phyloP scores from a whole-genome alignment of 1,140 invertebrate species.

The Diorhabda carinulata region DNA sequence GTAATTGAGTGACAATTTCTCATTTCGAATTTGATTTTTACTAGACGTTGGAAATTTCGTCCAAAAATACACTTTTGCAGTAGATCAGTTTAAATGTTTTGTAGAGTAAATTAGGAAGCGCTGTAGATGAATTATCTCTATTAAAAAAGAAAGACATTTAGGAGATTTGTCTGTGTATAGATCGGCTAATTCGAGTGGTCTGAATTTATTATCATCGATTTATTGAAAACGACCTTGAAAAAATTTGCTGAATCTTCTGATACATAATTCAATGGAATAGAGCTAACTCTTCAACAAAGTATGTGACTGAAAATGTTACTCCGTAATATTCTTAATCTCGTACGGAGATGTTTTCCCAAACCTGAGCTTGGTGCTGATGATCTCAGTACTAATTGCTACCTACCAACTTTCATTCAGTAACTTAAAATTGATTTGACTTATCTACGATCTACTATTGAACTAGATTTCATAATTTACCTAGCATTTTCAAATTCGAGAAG shows the following conservation, averaged over 20 bases:
- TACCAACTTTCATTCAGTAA: neutral
- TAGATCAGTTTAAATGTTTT: too few species aligned
- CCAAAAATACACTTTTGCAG: too few species aligned
- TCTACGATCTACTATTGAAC: neutral
- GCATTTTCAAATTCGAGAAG: neutral
- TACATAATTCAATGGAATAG: neutral
- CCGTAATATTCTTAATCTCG: neutral
- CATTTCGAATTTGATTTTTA: neutral
- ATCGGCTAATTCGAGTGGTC: too few species aligned
- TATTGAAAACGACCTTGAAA: neutral
- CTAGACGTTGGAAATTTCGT: neutral
- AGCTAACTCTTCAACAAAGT: neutral
- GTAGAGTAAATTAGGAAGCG: too few species aligned
- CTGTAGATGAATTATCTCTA: too few species aligned
- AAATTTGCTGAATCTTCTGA: neutral
- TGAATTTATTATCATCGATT: too few species aligned
- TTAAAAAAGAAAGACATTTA: too few species aligned
- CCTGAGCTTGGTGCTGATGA: neutral
- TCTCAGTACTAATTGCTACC: neutral
- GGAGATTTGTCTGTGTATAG: too few species aligned
- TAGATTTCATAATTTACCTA: neutral
- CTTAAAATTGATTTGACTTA: neutral
- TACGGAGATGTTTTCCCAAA: neutral
- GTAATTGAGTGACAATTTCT: conserved; percentile 5
- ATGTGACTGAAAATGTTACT: neutral